Evolutionary conservation across 2,113 vertebrate genomes (phyloP).

Genomic region (Puma concolor): DNA sequence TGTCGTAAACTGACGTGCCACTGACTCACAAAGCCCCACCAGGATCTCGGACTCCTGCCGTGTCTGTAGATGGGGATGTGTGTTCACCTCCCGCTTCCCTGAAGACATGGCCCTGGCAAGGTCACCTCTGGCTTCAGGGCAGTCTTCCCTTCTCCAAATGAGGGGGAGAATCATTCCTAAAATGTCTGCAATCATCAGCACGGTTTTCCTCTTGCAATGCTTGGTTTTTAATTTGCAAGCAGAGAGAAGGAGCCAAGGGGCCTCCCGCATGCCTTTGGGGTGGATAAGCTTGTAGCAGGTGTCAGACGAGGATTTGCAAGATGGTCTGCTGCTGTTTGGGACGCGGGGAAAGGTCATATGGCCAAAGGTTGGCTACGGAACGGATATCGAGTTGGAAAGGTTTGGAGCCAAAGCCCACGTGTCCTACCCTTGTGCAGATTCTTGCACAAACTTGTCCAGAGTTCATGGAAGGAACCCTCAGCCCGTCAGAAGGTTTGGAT

Average conservation of each 20-base stretch:
- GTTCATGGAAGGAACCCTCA: background rate
- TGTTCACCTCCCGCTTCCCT: constrained; percentile 59
- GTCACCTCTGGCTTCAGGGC: background rate
- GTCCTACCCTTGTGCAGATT: accelerated
- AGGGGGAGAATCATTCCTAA: constrained; percentile 74
- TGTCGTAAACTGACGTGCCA: no score
- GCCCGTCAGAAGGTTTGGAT: background rate
- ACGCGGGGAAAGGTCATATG: background rate
- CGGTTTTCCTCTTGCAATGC: constrained; percentile 75
- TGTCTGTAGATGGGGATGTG: background rate
- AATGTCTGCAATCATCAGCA: constrained; percentile 65
- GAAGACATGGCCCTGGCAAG: accelerated
- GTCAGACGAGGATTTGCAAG: background rate
- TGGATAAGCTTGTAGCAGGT: background rate
- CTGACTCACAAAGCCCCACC: accelerated
- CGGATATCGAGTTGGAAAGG: no score
- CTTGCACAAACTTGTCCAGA: background rate
- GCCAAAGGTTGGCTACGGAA: no score
- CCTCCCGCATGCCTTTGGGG: background rate
- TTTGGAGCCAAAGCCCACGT: accelerated
- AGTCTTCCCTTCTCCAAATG: constrained; percentile 30
- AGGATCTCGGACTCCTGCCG: no score
- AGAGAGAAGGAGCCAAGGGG: background rate
- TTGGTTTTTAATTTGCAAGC: constrained; percentile 81
- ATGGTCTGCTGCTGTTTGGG: no score